A percentile compares a stretch with the other conserved stretches of the same genome.
These are phyloP conservation scores for Cephalopterus ornatus DNA, from an alignment of 2,113 vertebrate genomes.

Conservation along the genomic window DNA sequence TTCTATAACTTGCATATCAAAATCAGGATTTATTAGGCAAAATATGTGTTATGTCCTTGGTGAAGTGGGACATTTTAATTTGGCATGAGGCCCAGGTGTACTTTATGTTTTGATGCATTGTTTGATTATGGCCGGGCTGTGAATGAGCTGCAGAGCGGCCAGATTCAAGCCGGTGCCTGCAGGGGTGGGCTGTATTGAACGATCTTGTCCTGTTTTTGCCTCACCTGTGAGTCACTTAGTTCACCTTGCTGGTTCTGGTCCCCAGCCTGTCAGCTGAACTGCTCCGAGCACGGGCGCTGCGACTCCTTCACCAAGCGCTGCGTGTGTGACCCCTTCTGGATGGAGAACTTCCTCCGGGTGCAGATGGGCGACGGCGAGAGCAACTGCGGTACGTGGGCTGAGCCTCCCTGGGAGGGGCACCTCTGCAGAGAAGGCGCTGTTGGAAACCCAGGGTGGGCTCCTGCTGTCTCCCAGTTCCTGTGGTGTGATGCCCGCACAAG, in stretches of 20 bases:
- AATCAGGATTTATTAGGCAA: background rate
- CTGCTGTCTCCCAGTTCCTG: background rate
- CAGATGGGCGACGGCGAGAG: constrained; percentile 90
- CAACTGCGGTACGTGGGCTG: constrained; percentile 86
- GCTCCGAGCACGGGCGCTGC: constrained; percentile 92
- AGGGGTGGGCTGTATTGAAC: background rate
- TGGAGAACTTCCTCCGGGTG: constrained; percentile 94
- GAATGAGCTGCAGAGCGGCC: background rate
- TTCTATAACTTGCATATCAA: background rate
- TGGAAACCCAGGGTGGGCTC: background rate
- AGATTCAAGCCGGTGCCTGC: background rate
- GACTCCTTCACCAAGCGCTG: constrained; percentile 92
- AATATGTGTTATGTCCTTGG: background rate
- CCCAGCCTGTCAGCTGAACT: constrained; percentile 94
- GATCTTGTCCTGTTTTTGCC: background rate
- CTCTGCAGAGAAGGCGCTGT: fast-evolving
- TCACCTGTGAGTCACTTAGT: background rate
- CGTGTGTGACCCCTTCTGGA: constrained; percentile 95
- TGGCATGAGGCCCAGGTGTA: background rate
- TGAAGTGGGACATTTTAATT: background rate
- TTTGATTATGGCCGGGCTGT: background rate
- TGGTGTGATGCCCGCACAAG: background rate
- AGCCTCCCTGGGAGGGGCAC: fast-evolving
- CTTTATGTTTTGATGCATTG: background rate
- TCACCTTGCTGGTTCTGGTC: constrained; percentile 15